A percentile compares a stretch with the other conserved stretches of the same genome.
Evolutionary conservation across 2,888 invertebrate species (phyloP).

Genomic region (Oxystoma pomonae): DNA sequence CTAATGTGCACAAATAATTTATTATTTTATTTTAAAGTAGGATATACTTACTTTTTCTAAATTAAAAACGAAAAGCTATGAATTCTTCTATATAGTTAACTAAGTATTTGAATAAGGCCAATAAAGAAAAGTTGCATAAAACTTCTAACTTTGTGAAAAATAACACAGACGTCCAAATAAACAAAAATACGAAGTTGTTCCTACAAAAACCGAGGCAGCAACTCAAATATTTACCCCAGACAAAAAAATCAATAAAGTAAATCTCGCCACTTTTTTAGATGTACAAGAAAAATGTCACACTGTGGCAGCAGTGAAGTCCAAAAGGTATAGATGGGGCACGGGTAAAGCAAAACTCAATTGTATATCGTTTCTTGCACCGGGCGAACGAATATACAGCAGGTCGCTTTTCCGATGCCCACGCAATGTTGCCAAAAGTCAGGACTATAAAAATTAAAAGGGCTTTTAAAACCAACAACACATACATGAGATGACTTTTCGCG

Average conservation of each 20-base stretch:
- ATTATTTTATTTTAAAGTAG: neutral
- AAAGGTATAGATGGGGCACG: neutral
- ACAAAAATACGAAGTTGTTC: neutral
- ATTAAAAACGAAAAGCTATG: neutral
- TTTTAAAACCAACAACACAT: neutral
- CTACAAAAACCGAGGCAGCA: neutral
- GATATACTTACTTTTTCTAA: no score
- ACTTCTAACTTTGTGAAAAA: no score
- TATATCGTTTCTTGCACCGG: no score
- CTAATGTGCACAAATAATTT: neutral
- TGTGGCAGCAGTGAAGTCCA: neutral
- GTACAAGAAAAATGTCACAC: neutral
- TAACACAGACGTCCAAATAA: neutral
- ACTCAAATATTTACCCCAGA: neutral
- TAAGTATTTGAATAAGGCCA: no score
- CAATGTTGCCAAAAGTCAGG: neutral
- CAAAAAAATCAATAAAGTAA: neutral
- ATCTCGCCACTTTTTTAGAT: neutral
- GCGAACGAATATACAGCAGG: neutral
- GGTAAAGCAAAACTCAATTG: neutral
- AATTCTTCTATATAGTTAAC: no score
- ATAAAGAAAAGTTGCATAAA: no score
- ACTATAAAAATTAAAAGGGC: neutral
- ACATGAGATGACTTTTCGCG: no score
- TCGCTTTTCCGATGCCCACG: neutral